phyloP scores from a whole-genome alignment of 2,888 invertebrate genomes.

The Drosophila mulleri region DNA sequence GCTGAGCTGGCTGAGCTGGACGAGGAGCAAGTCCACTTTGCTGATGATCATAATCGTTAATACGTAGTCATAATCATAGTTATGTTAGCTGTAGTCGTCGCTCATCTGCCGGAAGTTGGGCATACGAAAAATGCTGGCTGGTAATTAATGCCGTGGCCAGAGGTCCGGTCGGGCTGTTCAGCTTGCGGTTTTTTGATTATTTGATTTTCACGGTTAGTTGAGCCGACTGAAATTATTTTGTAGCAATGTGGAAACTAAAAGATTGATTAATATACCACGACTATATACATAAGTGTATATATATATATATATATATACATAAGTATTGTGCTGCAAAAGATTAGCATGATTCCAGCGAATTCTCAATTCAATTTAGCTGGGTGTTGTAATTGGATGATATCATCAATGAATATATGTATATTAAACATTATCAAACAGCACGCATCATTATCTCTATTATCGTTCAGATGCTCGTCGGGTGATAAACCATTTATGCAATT shows the following conservation, averaged over 20 bases:
- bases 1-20: constrained; percentile 2
- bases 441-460: constrained; percentile 7
- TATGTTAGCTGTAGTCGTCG: constrained; percentile 34
- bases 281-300: neutral
- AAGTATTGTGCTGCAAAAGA: neutral
- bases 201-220: constrained; percentile 71
- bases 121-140: constrained; percentile 44
- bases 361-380: constrained; percentile 7
- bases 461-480: neutral
- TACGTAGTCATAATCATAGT: constrained; percentile 35
- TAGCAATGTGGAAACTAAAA: constrained; percentile 5
- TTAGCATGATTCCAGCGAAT: neutral
- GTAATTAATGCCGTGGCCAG: constrained; percentile 50
- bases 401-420: constrained; percentile 23
- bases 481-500: constrained; percentile 30
- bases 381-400: constrained; percentile 38
- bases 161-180: constrained; percentile 7
- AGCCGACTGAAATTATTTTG: constrained; percentile 7
- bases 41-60: constrained; percentile 33
- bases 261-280: constrained; percentile 3
- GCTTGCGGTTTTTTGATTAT: constrained; percentile 46
- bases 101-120: constrained; percentile 60
- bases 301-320: neutral
- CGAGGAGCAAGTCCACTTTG: constrained; percentile 30
- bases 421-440: neutral